Base-by-base conservation (phyloP, 2,888 invertebrate genomes). In the Hirtodrosophila histrioides region DNA sequence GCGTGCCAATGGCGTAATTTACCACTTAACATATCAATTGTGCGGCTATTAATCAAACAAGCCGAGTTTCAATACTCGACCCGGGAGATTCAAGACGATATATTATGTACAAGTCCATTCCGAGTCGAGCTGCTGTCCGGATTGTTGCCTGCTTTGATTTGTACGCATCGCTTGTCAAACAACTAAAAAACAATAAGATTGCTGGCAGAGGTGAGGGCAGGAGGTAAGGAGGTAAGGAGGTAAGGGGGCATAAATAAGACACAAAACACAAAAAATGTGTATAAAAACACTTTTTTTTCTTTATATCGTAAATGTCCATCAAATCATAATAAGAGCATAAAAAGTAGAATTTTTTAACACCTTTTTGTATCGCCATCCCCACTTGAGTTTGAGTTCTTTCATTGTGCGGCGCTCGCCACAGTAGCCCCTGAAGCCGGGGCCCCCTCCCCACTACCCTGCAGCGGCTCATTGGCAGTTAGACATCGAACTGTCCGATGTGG, bases 81-180 rank as follows among this genome's bases (percentile, higher is more conserved):
- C 58, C 49, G 43, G 29, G 35, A 53, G 71, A 66, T 45, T 55
- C 57, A 41, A 63, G 41, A 33, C 64, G 40, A 51, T 46, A 50
- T 31, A 9, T 27, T 27, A 27, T 27, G 27, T 27, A 27, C 27
- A 44, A 36, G 23, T 31, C 48, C 40, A 49, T 35, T 49, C 10
- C 39, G 10, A 40, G 12, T 36, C 27, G 51, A 11, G 41, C 23
- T 43, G 57, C 51, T 39, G 64, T 53, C 57, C 57, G 73, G 68
- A 29, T 53, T 46, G 50, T 45, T 75, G 75, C 65, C 78, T 83
- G 84, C 88, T 88, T 84, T 84, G 84, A 84, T 84, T 84, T 88
- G 84, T 84, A 84, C 88, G 88, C 86, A 86, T 80, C 88, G 88
- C 75, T 83, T 84, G 84, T 84, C 84, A 84, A 84, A 88, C 84